phyloP scores from a whole-genome alignment of 2,888 invertebrate species.

The Apamea anceps region DNA sequence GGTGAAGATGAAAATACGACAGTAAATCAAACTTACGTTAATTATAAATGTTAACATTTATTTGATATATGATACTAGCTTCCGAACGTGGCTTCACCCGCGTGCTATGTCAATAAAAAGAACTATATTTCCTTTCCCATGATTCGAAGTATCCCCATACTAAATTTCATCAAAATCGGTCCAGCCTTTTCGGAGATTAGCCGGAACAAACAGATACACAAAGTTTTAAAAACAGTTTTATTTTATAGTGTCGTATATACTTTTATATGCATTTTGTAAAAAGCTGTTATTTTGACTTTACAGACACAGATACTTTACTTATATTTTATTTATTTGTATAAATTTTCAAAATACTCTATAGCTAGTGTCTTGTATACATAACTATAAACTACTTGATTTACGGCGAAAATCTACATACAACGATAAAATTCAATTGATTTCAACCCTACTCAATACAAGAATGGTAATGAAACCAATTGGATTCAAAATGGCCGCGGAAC shows the following conservation, averaged over 20 bases:
- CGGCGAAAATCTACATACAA: constrained; percentile 3
- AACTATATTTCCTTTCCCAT: not conserved
- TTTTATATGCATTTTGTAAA: not conserved
- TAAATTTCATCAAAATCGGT: not conserved
- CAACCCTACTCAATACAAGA: constrained; percentile 39
- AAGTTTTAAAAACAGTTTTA: not conserved
- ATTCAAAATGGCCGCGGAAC: constrained; percentile 38
- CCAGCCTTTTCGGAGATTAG: not conserved
- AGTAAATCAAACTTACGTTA: not conserved
- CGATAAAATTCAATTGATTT: constrained; percentile 47
- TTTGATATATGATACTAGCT: no score
- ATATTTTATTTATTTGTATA: not conserved
- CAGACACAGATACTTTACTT: no score
- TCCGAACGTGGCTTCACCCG: no score
- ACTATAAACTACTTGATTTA: constrained; percentile 20
- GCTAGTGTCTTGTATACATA: not conserved
- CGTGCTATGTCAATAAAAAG: not conserved
- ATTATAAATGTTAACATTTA: not conserved
- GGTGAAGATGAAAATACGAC: no score
- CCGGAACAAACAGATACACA: not conserved
- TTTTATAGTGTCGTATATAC: not conserved
- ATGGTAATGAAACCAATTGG: constrained; percentile 46
- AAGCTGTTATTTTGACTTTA: no score
- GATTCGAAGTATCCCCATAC: not conserved
- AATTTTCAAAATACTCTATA: not conserved